Conservation (phyloP, 2,113 vertebrate species). For the Hymenochirus boettgeri region DNA sequence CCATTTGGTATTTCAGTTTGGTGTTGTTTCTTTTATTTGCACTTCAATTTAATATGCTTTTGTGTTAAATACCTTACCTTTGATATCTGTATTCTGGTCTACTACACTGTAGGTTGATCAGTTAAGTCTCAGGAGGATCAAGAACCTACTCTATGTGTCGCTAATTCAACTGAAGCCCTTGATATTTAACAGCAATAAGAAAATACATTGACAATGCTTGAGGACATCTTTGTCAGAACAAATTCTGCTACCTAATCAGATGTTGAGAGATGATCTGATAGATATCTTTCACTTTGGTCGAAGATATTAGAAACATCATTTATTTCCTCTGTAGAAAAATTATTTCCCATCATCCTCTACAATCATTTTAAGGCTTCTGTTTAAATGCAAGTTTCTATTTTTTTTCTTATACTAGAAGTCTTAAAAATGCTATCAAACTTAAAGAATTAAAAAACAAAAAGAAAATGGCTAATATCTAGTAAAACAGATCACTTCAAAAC, state of each 20-base stretch:
- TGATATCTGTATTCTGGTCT: constrained; percentile 28
- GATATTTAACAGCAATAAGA: constrained; percentile 42
- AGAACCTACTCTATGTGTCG: constrained; percentile 39
- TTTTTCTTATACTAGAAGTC: no score
- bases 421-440: no score
- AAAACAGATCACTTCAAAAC: no score
- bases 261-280: constrained; percentile 34
- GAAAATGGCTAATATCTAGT: no score
- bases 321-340: constrained; percentile 11
- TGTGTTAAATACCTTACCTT: constrained; percentile 3
- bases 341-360: not conserved
- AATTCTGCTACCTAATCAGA: constrained; percentile 39
- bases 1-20: not conserved
- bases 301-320: constrained; percentile 28
- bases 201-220: constrained; percentile 27
- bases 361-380: no score
- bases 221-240: constrained; percentile 31
- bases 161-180: constrained; percentile 36
- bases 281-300: constrained; percentile 33
- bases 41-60: no score
- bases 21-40: not conserved
- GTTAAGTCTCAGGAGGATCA: constrained; percentile 33
- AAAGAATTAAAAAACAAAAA: no score
- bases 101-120: constrained; percentile 36
- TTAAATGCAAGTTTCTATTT: no score